Evolutionary conservation across 64 coral and sea anemone genomes (phyloP), one percentile per base, ranked within the genome.

Genomic region (Stichodactyla mertensii): DNA sequence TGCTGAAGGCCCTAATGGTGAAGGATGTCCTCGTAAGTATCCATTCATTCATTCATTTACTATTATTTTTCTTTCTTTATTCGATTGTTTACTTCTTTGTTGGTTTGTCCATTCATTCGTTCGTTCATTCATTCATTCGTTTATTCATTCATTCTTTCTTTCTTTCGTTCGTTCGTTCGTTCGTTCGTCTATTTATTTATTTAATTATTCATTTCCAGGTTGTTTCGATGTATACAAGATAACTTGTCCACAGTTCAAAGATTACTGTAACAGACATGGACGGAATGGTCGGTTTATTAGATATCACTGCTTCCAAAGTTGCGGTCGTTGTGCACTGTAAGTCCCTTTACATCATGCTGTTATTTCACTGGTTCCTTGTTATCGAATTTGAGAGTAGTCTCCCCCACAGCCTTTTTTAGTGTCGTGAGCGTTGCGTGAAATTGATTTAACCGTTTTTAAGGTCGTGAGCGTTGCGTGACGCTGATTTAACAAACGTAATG

Each of bases 261-360:
- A 52, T 82, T 82, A 52, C 24, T 82, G 80, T 57, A 16, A 19
- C 80, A 82, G 55, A 57, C 80, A 57, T 27, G 80, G 52, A 16
- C 16, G 80, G 52, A 82, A 82, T 53, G 80, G 80, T 9, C 52
- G 80, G 23, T 82, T 82, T 57, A 82, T 82, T 18, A 54, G 80
- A 54, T 82, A 82, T 82, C 80, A 82, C 52, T 82, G 80, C 80
- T 82, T 82, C 51, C 12, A 82, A 6, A 82, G 16, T n/a, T 82
- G 80, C 24, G 80, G 52, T 10, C 52, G 52, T 8, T 82, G 80
- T 82, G 80, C 69, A 74, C 8, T 74, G 69, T 74, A 74, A 31
- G 66, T 70, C 3, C 0, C 22, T 11, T 58, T 58, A 11, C 14
- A 11, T 58, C 14, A 31, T 31, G 36, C 3, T 45, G 36, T 45